A percentile compares a stretch with the other conserved stretches of the same genome.
phyloP scores from a whole-genome alignment of 1,140 invertebrate genomes.

The Drosophila yakuba region DNA sequence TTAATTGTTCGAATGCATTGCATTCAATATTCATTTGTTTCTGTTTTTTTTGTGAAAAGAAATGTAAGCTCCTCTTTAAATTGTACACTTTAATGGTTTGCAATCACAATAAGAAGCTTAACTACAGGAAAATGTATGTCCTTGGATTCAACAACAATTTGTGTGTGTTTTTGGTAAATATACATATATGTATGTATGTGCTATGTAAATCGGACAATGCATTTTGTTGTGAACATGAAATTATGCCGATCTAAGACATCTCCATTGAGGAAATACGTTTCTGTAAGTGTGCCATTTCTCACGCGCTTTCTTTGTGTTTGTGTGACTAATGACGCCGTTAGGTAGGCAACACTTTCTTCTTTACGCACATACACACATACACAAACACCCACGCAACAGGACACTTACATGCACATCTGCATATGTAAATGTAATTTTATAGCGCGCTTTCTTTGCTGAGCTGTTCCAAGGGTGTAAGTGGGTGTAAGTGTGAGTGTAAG shows the following conservation, averaged over 20 bases:
- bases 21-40: neutral
- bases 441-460: constrained; percentile 41
- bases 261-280: constrained; percentile 29
- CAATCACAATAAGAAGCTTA: neutral
- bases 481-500: neutral
- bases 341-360: constrained; percentile 68
- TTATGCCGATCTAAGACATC: constrained; percentile 18
- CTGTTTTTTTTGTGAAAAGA: neutral
- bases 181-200: too few species aligned
- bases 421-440: constrained; percentile 55
- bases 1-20: constrained; percentile 13
- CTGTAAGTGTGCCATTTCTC: constrained; percentile 28
- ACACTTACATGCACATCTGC: constrained; percentile 31
- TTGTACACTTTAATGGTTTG: neutral
- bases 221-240: constrained; percentile 7
- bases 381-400: neutral
- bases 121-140: constrained; percentile 16
- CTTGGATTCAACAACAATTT: constrained; percentile 8
- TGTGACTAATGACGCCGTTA: constrained; percentile 54
- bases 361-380: neutral
- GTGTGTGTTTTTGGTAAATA: neutral
- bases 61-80: neutral
- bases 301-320: constrained; percentile 8
- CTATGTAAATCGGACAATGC: constrained; percentile 10
- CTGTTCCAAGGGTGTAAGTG: constrained; percentile 17